Conservation (phyloP, 2,113 vertebrate species). For the Gallinago paraguaiae region DNA sequence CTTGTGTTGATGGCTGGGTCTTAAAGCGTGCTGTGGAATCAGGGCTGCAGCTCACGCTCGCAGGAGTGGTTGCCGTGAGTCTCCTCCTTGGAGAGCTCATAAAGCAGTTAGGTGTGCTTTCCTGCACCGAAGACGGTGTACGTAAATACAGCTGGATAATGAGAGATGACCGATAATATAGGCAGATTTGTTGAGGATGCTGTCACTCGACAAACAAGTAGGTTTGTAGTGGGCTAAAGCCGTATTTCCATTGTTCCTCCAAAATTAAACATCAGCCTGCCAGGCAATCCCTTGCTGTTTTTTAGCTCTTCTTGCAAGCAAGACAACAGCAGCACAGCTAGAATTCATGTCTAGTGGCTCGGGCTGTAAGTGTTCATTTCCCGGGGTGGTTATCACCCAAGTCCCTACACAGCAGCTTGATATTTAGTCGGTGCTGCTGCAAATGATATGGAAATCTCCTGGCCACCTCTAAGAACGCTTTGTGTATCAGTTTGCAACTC, state of each 20-base stretch:
- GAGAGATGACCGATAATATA: background rate
- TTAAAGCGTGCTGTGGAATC: background rate
- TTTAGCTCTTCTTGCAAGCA: background rate
- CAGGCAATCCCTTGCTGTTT: background rate
- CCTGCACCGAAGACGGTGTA: background rate
- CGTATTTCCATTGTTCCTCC: background rate
- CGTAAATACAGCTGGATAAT: background rate
- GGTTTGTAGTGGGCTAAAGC: background rate
- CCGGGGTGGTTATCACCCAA: background rate
- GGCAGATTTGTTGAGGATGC: background rate
- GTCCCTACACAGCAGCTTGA: background rate
- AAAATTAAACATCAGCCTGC: background rate
- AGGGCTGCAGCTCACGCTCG: background rate
- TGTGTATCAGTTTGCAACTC: conserved; percentile 43
- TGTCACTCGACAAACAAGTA: background rate
- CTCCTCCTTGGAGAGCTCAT: background rate
- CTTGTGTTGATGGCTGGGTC: background rate
- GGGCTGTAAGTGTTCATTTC: background rate
- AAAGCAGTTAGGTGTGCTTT: background rate
- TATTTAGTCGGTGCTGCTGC: background rate
- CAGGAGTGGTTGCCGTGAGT: background rate
- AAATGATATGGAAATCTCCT: conserved; percentile 14
- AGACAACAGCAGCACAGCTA: background rate
- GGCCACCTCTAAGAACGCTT: conserved; percentile 14
- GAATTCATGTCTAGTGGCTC: background rate